phyloP scores from a whole-genome alignment of 2,797 vertebrate genomes.

The Sebastes itinus region DNA sequence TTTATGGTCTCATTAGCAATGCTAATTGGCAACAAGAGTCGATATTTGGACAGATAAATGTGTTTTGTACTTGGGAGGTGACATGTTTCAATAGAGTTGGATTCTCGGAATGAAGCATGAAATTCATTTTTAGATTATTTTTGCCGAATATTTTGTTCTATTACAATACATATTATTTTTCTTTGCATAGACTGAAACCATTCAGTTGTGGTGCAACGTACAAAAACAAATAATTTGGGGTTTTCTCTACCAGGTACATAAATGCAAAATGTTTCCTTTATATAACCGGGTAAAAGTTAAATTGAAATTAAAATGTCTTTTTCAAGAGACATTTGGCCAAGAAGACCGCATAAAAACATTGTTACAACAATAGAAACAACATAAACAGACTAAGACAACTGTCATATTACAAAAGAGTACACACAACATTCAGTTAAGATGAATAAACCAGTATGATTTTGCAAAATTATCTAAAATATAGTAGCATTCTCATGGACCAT shows the following conservation, averaged over 20 bases:
- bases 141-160: background rate
- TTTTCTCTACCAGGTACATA: background rate
- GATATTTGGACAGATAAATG: background rate
- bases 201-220: background rate
- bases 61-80: background rate
- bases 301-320: background rate
- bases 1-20: conserved; percentile 1
- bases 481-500: background rate
- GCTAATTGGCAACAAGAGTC: background rate
- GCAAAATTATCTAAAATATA: background rate
- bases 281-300: background rate
- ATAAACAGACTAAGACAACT: background rate
- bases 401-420: background rate
- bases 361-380: background rate
- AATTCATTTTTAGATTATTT: background rate
- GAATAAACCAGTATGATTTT: background rate
- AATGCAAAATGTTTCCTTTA: background rate
- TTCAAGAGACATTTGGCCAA: background rate
- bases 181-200: background rate
- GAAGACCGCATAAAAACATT: background rate
- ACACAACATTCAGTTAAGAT: background rate
- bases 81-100: background rate
- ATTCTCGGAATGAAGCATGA: background rate
- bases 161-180: background rate
- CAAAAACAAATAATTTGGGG: background rate